Conservation (phyloP, 2,888 invertebrate genomes). For the Drosophila pegasa region DNA sequence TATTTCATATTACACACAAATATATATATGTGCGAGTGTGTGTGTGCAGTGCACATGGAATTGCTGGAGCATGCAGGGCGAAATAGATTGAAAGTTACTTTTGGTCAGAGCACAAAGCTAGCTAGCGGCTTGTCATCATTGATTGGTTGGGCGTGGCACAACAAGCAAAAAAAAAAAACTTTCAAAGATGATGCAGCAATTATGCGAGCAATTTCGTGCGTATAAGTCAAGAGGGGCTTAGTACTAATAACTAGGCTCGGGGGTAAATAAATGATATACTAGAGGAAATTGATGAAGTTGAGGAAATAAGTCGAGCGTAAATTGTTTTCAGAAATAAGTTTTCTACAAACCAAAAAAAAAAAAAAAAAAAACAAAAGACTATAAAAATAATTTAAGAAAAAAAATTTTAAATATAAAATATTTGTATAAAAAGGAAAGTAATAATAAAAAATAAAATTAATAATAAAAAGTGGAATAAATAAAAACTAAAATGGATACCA, state of each 20-base stretch:
- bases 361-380: too few relatives aligned
- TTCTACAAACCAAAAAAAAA: too few relatives aligned
- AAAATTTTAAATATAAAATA: too few relatives aligned
- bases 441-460: too few relatives aligned
- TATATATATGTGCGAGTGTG: conserved; percentile 5
- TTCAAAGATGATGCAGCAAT: conserved; percentile 66
- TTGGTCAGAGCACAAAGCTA: conserved; percentile 16
- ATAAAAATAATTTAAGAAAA: too few relatives aligned
- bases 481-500: too few relatives aligned
- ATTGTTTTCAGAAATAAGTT: not conserved
- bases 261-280: conserved; percentile 1
- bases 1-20: conserved; percentile 48
- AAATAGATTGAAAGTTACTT: conserved; percentile 57
- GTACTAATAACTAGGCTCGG: conserved; percentile 14
- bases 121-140: conserved; percentile 16
- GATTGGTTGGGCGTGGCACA: conserved; percentile 39
- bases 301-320: not conserved
- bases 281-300: not conserved
- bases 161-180: conserved; percentile 62
- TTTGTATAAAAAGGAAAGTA: too few relatives aligned
- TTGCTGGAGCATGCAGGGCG: conserved; percentile 30
- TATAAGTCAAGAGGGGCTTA: conserved; percentile 11
- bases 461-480: too few relatives aligned
- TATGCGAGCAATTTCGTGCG: conserved; percentile 50
- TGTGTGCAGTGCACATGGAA: conserved; percentile 29